Conservation (phyloP, 2,888 invertebrate genomes). For the Salpingus planirostris region DNA sequence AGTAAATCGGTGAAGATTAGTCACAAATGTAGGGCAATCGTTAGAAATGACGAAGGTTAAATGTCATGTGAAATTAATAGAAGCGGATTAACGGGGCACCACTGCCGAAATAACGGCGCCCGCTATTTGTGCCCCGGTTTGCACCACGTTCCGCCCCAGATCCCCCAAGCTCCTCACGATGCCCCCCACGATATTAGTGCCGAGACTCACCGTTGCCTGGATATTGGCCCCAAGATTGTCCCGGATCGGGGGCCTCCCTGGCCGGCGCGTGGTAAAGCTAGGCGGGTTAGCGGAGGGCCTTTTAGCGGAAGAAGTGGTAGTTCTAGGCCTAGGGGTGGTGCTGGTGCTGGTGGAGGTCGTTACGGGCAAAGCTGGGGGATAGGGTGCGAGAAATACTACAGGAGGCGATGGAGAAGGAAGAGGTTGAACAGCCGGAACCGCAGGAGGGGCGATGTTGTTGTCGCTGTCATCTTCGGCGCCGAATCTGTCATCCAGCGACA, state of each 20-base stretch:
- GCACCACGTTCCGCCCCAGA: slow-evolving; percentile 29
- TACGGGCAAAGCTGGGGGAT: slow-evolving; percentile 8
- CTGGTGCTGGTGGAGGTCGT: slow-evolving; percentile 12
- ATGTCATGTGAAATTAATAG: too few species aligned
- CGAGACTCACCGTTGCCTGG: slow-evolving; percentile 32
- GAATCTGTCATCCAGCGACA: slow-evolving; percentile 11
- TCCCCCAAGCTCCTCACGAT: slow-evolving; percentile 26
- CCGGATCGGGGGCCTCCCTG: slow-evolving; percentile 18
- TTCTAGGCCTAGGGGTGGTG: slow-evolving; percentile 10
- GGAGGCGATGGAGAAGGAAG: too few species aligned
- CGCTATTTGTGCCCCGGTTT: slow-evolving; percentile 35
- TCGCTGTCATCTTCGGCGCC: slow-evolving; percentile 7
- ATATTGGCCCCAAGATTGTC: slow-evolving; percentile 23
- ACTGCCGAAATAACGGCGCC: slow-evolving; percentile 27
- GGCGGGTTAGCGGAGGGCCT: slow-evolving; percentile 7
- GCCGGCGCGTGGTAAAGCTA: slow-evolving; percentile 4
- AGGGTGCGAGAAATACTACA: too few species aligned
- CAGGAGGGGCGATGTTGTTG: too few species aligned
- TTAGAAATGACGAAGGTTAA: slow-evolving; percentile 3
- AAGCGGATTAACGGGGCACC: slow-evolving; percentile 7
- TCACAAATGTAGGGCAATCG: slow-evolving; percentile 5
- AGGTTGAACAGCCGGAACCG: not conserved
- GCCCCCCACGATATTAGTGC: slow-evolving; percentile 22
- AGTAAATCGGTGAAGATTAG: slow-evolving; percentile 7
- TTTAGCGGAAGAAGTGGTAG: slow-evolving; percentile 10